Evolutionary conservation across 2,888 invertebrate genomes (phyloP).

Genomic region (Oeneis ivallda): DNA sequence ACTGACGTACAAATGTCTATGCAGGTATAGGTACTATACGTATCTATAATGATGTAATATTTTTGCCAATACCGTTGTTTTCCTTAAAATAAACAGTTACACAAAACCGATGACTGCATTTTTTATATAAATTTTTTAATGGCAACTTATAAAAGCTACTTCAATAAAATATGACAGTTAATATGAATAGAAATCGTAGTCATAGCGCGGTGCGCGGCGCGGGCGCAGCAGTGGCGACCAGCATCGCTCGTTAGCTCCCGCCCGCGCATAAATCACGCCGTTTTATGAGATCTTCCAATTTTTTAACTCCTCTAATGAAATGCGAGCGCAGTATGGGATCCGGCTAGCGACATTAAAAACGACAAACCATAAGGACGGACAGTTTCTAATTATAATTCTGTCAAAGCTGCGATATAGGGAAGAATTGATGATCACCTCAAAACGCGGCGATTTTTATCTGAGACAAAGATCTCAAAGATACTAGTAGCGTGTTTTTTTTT

Average conservation of each 20-base stretch:
- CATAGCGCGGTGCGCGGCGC: constrained; percentile 25
- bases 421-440: constrained; percentile 76
- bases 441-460: constrained; percentile 72
- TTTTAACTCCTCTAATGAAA: constrained; percentile 79
- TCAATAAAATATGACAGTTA: constrained; percentile 27
- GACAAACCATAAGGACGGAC: constrained; percentile 77
- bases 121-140: constrained; percentile 4
- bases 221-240: constrained; percentile 53
- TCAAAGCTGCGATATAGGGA: constrained; percentile 75
- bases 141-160: constrained; percentile 12
- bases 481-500: constrained; percentile 55
- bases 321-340: constrained; percentile 80
- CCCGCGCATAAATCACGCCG: constrained; percentile 77
- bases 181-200: constrained; percentile 38
- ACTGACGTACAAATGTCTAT: too few species aligned
- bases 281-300: constrained; percentile 78
- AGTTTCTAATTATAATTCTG: constrained; percentile 82
- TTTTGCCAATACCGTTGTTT: neutral
- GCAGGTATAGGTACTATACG: too few species aligned
- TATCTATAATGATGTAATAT: neutral
- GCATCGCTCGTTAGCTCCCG: constrained; percentile 77
- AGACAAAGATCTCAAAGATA: constrained; percentile 68
- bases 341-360: constrained; percentile 79
- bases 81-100: constrained; percentile 7
- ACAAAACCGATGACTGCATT: constrained; percentile 4